phyloP scores from a whole-genome alignment of 2,797 vertebrate genomes.

The Melanotaenia boesemani region DNA sequence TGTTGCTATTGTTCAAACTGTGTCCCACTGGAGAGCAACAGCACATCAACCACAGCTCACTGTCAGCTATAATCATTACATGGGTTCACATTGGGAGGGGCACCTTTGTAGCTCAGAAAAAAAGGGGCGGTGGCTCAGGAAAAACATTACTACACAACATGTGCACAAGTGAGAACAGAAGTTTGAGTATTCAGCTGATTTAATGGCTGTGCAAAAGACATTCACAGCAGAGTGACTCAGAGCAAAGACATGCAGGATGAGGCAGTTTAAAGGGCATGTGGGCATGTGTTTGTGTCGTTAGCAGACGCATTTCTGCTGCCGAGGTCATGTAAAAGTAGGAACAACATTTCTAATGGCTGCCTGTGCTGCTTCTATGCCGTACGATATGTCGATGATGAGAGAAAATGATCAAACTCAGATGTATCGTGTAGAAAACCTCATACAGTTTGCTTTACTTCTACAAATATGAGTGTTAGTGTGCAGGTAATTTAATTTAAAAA shows the following conservation, averaged over 20 bases:
- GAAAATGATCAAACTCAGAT: slow-evolving; percentile 4
- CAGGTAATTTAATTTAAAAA: too few species aligned
- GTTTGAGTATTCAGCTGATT: slow-evolving; percentile 39
- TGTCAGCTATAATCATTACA: slow-evolving; percentile 51
- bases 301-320: slow-evolving; percentile 10
- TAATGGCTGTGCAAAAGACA: slow-evolving; percentile 26
- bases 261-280: neutral
- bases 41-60: too few species aligned
- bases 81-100: slow-evolving; percentile 8
- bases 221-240: slow-evolving; percentile 51
- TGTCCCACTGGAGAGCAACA: slow-evolving; percentile 37
- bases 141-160: slow-evolving; percentile 7
- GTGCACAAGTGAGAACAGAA: neutral
- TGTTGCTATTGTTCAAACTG: slow-evolving; percentile 35
- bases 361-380: neutral
- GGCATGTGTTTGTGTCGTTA: neutral
- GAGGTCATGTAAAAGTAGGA: slow-evolving; percentile 39
- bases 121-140: slow-evolving; percentile 23
- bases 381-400: neutral
- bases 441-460: neutral
- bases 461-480: neutral
- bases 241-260: slow-evolving; percentile 42
- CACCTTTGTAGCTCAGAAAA: slow-evolving; percentile 19
- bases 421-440: neutral
- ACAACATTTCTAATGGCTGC: neutral